Base-by-base conservation (phyloP, 2,113 vertebrate species). In the Gopherus evgoodei region DNA sequence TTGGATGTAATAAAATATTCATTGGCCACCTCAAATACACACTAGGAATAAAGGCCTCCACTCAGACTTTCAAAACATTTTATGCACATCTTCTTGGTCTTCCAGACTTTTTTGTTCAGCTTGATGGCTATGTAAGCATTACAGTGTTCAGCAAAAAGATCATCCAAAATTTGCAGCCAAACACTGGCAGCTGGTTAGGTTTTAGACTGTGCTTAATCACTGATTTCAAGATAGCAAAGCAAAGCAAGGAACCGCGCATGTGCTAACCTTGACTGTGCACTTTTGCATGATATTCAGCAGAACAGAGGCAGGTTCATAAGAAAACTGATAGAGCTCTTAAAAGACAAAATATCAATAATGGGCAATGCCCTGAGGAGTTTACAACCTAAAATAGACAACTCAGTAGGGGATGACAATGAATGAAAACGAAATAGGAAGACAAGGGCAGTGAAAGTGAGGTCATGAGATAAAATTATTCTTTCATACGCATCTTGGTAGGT, bases 11-110 rank as follows among this genome's bases (percentile, higher is more conserved):
- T 17, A 44, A 25, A 35, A 29, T 19, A 85, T 93, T 90, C 86
- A 44, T 91, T 95, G 82, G 86, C 94, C 93, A 38, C 59, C 69
- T 84, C 49, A 83, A 90, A 84, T 82, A 76, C 5, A 56, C 35
- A 56, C 69, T 35, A 22, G 35, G 92, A 25, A 27, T 87, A 88
- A 82, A 91, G 24, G n/a, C 78, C 88, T 90, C 5, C 21, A 5
- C 25, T 94, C 49, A 83, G 84, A 86, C 22, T 5, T 89, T 35
- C 89, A 83, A 84, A n/a, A 80, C 42, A 21, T 91, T 75, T 84
- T 42, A 62, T 76, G 35, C 6, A 85, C 11, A 17, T 6, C 79
- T 81, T 1, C 56, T 88, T 90, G 59, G 59, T 27, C 78, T 75
- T 83, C 24, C 87, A 83, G 53, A 50, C 86, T 84, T 84, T 16